Base-by-base conservation (phyloP, 2,113 vertebrate genomes). In the Ictalurus punctatus region DNA sequence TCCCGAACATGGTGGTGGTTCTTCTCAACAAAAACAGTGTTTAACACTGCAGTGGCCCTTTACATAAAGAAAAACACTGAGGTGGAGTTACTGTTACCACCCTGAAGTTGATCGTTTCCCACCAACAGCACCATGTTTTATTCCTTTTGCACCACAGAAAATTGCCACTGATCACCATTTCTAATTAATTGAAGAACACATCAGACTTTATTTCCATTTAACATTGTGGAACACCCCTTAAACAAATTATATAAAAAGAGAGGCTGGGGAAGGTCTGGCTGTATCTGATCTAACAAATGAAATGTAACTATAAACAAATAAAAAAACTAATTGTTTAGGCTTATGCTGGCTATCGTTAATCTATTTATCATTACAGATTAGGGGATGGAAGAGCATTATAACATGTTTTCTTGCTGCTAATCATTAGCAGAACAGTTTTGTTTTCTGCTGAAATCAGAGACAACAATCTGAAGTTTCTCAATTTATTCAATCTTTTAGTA, bases 401-500 rank as follows among this genome's bases (percentile, higher is more conserved):
- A 17, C 56, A 2, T 2, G 14, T 0, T 4, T 52, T n/a, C 12
- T 16, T 48, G 40, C 74, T 25, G 74, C 4, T 16, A 4, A 30
- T 58, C n/a, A 44, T 44, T 44, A 44, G 0, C 52, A 2, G 21
- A 48, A 19, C 4, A 1, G 16, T 81, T 79, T 81, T 19, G 6
- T 81, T 56, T 59, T 3, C 10, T 16, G 54, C 16, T 81, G 54
- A 58, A 81, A 63, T 67, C 40, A 54, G 27, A 81, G 14, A 87
- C 74, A 21, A 4, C 19, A 44, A 85, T 6, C 25, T 54, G 87
- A 85, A 86, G 86, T 91, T 90, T 93, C 88, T 89, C 84, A 82
- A 90, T 95, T 95, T 95, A 96, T 95, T 96, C 84, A n/a, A 16
- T 54, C 73, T 90, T n/a, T 85, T 56, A 86, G 83, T 89, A 91